Percentiles rank a stretch among this genome's conserved stretches.
phyloP scores from a whole-genome alignment of 2,888 invertebrate species.

The Epinotia demarniana region DNA sequence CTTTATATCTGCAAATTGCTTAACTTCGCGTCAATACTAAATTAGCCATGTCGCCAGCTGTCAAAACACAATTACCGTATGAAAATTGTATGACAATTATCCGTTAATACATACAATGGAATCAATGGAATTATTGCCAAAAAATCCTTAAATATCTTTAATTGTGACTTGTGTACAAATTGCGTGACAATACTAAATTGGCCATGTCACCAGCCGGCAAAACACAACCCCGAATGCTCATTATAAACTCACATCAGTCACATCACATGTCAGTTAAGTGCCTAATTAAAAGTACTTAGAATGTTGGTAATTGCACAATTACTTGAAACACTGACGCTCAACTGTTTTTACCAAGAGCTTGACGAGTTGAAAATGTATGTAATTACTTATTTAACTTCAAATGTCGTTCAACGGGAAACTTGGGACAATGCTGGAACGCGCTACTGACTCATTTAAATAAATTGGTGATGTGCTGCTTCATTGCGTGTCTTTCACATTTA shows the following conservation, averaged over 20 bases:
- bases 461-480: neutral
- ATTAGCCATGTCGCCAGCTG: neutral
- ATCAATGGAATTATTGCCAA: too few species aligned
- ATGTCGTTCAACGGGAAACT: neutral
- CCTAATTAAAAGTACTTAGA: neutral
- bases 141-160: too few species aligned
- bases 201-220: neutral
- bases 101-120: too few species aligned
- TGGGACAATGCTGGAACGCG: neutral
- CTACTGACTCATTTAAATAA: neutral
- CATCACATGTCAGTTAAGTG: neutral
- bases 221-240: neutral
- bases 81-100: too few species aligned
- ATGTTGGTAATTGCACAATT: slow-evolving; percentile 1
- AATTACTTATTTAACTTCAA: slow-evolving; percentile 3
- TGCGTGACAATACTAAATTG: neutral
- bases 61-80: neutral
- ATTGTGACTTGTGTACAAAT: too few species aligned
- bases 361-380: slow-evolving; percentile 1
- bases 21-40: neutral
- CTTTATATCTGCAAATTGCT: too few species aligned
- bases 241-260: neutral
- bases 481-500: too few species aligned
- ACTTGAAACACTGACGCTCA: neutral
- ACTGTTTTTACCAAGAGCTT: neutral